Conservation (phyloP, 1,140 invertebrate genomes). For the Platorchestia sp. region DNA sequence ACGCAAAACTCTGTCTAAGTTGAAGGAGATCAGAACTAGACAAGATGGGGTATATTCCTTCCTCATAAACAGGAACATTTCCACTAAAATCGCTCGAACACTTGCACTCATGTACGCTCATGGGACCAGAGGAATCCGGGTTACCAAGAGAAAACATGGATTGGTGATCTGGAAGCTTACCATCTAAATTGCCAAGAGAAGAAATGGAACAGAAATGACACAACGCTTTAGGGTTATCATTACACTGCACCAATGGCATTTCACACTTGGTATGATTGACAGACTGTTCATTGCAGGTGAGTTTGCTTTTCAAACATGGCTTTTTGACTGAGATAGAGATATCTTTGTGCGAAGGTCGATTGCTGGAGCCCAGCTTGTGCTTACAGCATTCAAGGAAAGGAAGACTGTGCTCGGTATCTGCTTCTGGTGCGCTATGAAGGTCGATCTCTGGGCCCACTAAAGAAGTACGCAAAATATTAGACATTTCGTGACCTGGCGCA, state of each 20-base stretch:
- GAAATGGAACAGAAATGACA: background rate
- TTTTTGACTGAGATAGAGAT: background rate
- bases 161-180: too few relatives aligned
- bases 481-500: too few relatives aligned
- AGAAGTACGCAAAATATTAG: too few relatives aligned
- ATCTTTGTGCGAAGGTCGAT: background rate
- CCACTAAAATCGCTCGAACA: background rate
- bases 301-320: background rate
- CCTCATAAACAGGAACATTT: background rate
- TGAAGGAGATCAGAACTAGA: background rate
- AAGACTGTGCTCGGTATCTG: too few relatives aligned
- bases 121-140: too few relatives aligned
- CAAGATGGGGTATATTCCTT: conserved; percentile 24
- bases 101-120: background rate
- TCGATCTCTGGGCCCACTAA: too few relatives aligned
- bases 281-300: background rate
- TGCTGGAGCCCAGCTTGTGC: background rate
- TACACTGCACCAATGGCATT: background rate
- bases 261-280: background rate
- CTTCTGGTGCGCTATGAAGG: too few relatives aligned
- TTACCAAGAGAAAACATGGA: too few relatives aligned
- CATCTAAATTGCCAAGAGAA: background rate
- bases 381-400: too few relatives aligned
- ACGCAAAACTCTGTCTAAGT: background rate
- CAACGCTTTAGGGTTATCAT: too few relatives aligned